A percentile compares a stretch with the other conserved stretches of the same genome.
Evolutionary conservation across 1,140 invertebrate genomes (phyloP).

Genomic region (Trigoniulus corallinus): DNA sequence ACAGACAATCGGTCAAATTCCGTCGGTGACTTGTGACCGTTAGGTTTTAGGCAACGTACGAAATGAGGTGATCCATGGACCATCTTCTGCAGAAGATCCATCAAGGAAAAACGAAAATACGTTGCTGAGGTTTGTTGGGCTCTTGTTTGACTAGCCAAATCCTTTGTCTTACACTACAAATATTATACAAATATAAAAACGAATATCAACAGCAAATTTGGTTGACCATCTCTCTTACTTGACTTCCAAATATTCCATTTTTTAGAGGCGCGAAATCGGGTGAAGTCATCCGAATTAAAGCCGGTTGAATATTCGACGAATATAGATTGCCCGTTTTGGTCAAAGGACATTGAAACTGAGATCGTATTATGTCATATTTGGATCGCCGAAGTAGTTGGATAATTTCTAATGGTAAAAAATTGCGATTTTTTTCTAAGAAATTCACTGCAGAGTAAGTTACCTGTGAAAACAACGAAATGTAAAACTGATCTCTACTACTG

Average conservation of each 20-base stretch:
- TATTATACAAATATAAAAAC: background rate
- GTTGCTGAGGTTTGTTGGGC: slow-evolving; percentile 68
- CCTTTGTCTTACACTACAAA: slow-evolving; percentile 14
- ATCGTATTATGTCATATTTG: slow-evolving; percentile 48
- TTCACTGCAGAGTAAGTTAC: slow-evolving; percentile 60
- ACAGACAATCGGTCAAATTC: slow-evolving; percentile 53
- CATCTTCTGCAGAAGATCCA: slow-evolving; percentile 71
- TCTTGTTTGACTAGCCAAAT: slow-evolving; percentile 57
- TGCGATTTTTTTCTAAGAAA: slow-evolving; percentile 68
- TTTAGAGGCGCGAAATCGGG: background rate
- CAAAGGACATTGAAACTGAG: slow-evolving; percentile 61
- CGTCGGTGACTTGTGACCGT: slow-evolving; percentile 47
- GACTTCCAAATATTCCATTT: background rate
- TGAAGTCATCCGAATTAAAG: background rate
- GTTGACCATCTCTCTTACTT: background rate
- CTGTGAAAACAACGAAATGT: slow-evolving; percentile 17
- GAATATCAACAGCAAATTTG: background rate
- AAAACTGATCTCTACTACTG: background rate
- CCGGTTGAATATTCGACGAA: slow-evolving; percentile 32
- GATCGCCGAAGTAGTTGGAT: slow-evolving; percentile 57
- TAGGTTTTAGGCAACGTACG: slow-evolving; percentile 68
- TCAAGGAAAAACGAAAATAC: slow-evolving; percentile 65
- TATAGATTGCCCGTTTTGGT: slow-evolving; percentile 62
- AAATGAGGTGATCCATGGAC: slow-evolving; percentile 61
- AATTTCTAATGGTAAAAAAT: slow-evolving; percentile 60